Base-by-base conservation (phyloP, 2,888 invertebrate species). In the Glyphotaelius pellucidus region DNA sequence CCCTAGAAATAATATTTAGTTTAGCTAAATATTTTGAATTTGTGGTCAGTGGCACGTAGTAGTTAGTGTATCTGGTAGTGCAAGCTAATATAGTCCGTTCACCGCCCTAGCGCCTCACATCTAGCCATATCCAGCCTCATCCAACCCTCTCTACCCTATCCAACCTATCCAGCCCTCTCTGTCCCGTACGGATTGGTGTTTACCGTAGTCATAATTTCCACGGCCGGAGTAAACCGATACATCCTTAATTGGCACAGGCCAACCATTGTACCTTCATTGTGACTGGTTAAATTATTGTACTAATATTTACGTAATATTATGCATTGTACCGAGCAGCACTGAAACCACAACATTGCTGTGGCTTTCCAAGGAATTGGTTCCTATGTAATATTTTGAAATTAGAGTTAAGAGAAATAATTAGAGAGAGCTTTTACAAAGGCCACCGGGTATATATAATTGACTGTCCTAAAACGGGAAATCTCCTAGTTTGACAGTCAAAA, bases 131-230 rank as follows among this genome's bases (percentile, higher is more conserved):
- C 52, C 52, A 5, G 5, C 52, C 52, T 52, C 0, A 52, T 67
- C n/a, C 67, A 67, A 25, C 67, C 67, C 67, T 19, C 67, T 25
- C 19, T 0, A 67, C 25, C n/a, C 67, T 67, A 7, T 25, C 25
- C n/a, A n/a, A 7, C 9, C 67, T 9, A 25, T 1, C 11, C 25
- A 2, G 67, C 67, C n/a, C n/a, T 83, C 25, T 25, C 25, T 19
- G 19, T 7, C 83, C 83, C 15, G 12, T 35, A 15, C 19, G 25
- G 83, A 83, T 83, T 83, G 83, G 35, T 83, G 83, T 83, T 83
- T 83, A 83, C 83, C 25, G 25, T 32, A 83, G 83, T 83, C 19
- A 83, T 83, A 83, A 83, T 83, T 83, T 83, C 83, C 35, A 35
- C 35, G 83, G 19, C 83, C 35, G 83, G 35, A 83, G 83, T 25